These are phyloP conservation scores for Stomatorhinus ivindoensis DNA, from an alignment of 2,113 vertebrate genomes.

Conservation along the genomic window DNA sequence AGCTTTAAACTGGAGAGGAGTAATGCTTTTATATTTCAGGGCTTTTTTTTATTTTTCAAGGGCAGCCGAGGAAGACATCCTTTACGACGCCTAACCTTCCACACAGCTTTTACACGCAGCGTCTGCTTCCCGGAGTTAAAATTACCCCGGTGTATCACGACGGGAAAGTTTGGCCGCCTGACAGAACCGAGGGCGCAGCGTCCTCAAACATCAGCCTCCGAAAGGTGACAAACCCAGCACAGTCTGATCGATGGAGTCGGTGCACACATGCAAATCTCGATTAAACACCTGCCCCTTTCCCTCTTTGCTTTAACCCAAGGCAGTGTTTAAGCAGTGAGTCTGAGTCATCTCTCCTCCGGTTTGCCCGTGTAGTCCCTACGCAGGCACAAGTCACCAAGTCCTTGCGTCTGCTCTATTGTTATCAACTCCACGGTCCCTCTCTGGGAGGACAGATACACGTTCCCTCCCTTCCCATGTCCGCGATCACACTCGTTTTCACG, in stretches of 20 bases:
- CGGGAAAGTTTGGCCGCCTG: background rate
- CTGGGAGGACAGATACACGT: background rate
- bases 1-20: background rate
- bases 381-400: slow-evolving; percentile 4
- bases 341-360: background rate
- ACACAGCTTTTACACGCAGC: slow-evolving; percentile 5
- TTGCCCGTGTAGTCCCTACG: background rate
- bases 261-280: background rate
- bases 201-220: background rate
- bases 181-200: background rate
- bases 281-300: background rate
- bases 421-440: background rate
- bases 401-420: slow-evolving; percentile 6
- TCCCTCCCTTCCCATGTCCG: background rate
- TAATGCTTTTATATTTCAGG: background rate
- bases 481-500: background rate
- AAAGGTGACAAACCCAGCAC: background rate
- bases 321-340: background rate
- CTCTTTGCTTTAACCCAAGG: background rate
- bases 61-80: background rate
- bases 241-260: background rate
- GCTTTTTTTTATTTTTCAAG: background rate
- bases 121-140: background rate
- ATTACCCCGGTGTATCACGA: background rate
- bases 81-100: background rate